Percentiles rank a stretch among this genome's conserved stretches.
Conservation (phyloP, 2,797 vertebrate species). For the Labroides dimidiatus region DNA sequence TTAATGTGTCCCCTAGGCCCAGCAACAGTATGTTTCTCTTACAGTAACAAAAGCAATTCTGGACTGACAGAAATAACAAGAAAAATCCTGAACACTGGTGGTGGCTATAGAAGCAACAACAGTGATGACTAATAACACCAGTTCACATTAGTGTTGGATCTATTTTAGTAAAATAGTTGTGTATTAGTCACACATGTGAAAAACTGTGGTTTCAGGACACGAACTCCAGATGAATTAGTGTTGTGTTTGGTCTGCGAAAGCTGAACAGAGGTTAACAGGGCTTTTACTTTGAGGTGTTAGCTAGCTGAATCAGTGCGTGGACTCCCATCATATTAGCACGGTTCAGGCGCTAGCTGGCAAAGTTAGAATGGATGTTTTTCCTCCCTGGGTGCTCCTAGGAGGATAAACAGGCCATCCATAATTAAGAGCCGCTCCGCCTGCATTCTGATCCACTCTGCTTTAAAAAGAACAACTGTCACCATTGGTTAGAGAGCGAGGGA, state of each 20-base stretch:
- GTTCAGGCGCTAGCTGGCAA: slow-evolving; percentile 43
- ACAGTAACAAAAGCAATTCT: too few relatives aligned
- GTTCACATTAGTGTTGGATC: neutral
- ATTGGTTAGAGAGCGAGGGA: slow-evolving; percentile 53
- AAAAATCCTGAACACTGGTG: neutral
- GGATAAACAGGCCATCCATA: slow-evolving; percentile 80
- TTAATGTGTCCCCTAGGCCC: neutral
- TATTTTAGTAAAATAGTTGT: slow-evolving; percentile 2
- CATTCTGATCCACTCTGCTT: slow-evolving; percentile 73
- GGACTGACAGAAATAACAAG: too few relatives aligned
- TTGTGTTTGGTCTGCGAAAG: slow-evolving; percentile 29
- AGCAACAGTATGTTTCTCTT: too few relatives aligned
- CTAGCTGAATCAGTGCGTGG: slow-evolving; percentile 37
- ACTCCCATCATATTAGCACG: slow-evolving; percentile 61
- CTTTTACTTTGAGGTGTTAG: slow-evolving; percentile 49
- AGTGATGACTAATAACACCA: neutral
- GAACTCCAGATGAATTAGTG: slow-evolving; percentile 16
- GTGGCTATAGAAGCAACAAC: neutral
- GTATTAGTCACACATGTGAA: slow-evolving; percentile 1
- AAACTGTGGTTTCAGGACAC: slow-evolving; percentile 1
- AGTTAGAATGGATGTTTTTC: slow-evolving; percentile 70
- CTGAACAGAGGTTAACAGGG: slow-evolving; percentile 4
- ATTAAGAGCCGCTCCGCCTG: slow-evolving; percentile 75
- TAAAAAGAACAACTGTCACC: slow-evolving; percentile 77
- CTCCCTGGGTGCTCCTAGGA: slow-evolving; percentile 72